Evolutionary conservation across 2,113 vertebrate genomes (phyloP).

Genomic region (Tupaia tana): DNA sequence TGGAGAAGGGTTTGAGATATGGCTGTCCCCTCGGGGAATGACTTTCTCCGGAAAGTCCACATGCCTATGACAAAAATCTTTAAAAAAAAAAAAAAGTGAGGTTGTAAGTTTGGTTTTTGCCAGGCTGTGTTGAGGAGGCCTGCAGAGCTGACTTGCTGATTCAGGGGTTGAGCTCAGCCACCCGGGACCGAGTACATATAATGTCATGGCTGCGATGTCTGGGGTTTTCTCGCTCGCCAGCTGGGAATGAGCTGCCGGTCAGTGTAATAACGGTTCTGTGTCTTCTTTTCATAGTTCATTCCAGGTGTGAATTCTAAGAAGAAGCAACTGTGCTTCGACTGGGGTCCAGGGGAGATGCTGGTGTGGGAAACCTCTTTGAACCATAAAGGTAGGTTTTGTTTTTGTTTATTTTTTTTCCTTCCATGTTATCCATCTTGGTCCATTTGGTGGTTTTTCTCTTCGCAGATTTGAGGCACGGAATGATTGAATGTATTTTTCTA

Average conservation of each 20-base stretch:
- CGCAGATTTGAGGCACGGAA: neutral
- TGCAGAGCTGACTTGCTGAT: neutral
- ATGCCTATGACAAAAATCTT: too few species aligned
- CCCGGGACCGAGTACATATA: neutral
- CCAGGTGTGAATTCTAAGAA: conserved; percentile 88
- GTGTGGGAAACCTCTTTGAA: conserved; percentile 92
- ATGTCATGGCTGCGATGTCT: neutral
- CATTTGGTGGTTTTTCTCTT: neutral
- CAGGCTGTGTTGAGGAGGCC: neutral
- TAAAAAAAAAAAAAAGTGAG: too few species aligned
- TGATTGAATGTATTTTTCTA: conserved; percentile 24
- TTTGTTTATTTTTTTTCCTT: neutral
- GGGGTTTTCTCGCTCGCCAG: neutral
- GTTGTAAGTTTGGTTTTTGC: neutral
- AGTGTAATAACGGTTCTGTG: neutral
- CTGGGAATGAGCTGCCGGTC: neutral
- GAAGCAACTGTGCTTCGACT: conserved; percentile 94
- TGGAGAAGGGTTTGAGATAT: too few species aligned
- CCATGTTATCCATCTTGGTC: neutral
- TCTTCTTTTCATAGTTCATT: conserved; percentile 86
- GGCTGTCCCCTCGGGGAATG: too few species aligned
- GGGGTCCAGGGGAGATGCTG: conserved; percentile 95
- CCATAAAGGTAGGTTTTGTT: conserved; percentile 84
- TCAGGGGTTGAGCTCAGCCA: neutral
- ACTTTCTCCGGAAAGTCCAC: too few species aligned